phyloP scores from a whole-genome alignment of 2,888 invertebrate species.

The Lutraria lutraria region DNA sequence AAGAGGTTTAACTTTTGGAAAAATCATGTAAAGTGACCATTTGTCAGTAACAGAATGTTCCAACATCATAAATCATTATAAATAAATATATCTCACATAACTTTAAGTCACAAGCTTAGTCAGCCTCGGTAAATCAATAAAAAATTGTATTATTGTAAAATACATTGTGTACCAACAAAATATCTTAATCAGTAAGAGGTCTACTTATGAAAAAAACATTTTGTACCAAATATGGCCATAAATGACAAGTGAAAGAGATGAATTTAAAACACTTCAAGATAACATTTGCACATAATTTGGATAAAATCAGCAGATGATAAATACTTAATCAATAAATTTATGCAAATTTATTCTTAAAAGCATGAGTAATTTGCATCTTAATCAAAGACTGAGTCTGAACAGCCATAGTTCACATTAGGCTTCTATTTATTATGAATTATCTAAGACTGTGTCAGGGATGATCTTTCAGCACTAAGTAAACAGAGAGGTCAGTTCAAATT shows the following conservation, averaged over 20 bases:
- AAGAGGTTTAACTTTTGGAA: no score
- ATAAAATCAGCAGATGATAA: conserved; percentile 23
- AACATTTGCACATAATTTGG: conserved; percentile 15
- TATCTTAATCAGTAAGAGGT: neutral
- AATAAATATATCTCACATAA: no score
- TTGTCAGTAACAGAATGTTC: no score
- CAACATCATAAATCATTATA: no score
- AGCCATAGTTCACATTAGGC: neutral
- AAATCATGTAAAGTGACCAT: no score
- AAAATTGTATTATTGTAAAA: no score
- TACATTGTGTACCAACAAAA: no score
- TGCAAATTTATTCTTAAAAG: conserved; percentile 25
- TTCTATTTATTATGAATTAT: neutral
- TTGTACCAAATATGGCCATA: conserved; percentile 5
- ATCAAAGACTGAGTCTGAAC: neutral
- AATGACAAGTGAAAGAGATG: neutral
- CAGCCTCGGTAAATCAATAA: no score
- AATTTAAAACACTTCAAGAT: neutral
- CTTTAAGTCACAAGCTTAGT: no score
- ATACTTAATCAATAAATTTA: conserved; percentile 15
- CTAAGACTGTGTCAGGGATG: neutral
- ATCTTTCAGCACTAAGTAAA: no score
- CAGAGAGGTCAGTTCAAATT: no score
- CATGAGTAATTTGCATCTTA: conserved; percentile 8
- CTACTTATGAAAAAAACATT: neutral